A percentile compares a stretch with the other conserved stretches of the same genome.
Evolutionary conservation across 64 coral and sea anemone genomes (phyloP).

Genomic region (Montipora sp.): DNA sequence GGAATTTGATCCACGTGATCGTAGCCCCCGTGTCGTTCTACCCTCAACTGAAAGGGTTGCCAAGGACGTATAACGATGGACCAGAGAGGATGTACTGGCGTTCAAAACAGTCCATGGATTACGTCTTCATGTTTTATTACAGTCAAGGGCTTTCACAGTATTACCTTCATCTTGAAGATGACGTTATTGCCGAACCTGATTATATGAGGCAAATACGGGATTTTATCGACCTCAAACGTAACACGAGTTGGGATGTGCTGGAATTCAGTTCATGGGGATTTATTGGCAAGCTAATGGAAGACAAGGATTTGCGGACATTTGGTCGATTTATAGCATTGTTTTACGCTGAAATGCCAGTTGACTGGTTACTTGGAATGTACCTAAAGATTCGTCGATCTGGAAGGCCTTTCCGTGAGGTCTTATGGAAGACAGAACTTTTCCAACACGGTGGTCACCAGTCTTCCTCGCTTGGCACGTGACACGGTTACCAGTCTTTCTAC

Average conservation of each 20-base stretch:
- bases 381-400: not conserved
- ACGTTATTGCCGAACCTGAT: constrained; percentile 42
- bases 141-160: constrained; percentile 62
- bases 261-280: constrained; percentile 66
- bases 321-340: constrained; percentile 60
- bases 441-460: constrained; percentile 66
- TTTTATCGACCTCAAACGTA: constrained; percentile 43
- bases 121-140: constrained; percentile 81
- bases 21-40: constrained; percentile 78
- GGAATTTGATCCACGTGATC: constrained; percentile 80
- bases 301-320: constrained; percentile 50
- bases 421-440: constrained; percentile 21
- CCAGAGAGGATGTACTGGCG: constrained; percentile 90
- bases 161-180: constrained; percentile 93
- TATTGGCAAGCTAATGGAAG: constrained; percentile 80
- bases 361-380: constrained; percentile 55
- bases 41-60: constrained; percentile 69
- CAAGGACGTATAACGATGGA: constrained; percentile 42
- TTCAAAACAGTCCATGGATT: constrained; percentile 87
- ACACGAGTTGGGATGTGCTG: constrained; percentile 41
- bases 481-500: not conserved
- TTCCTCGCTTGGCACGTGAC: constrained; percentile 69
- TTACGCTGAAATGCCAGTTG: constrained; percentile 82
- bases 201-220: constrained; percentile 57
- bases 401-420: not conserved